Evolutionary conservation across 1,140 invertebrate genomes (phyloP), one percentile per base, ranked within the genome.

Genomic region (Drosophila lacertosa): DNA sequence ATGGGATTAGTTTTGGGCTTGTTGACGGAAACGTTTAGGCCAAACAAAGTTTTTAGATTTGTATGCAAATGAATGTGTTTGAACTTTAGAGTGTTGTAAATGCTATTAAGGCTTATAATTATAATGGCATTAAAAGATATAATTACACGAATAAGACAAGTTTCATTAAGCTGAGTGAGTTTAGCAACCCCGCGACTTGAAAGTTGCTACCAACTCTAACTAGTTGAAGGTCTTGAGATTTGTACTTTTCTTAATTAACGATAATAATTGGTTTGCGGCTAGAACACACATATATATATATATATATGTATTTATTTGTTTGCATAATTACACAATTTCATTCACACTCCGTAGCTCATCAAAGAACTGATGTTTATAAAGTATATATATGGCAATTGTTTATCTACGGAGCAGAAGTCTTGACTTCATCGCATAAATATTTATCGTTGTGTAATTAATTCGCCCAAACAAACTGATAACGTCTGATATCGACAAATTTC

Each of bases 371-470:
- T 42, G 62, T 66, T 48, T 35, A 55, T 4, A 37, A 4, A 40
- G 33, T 64, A 44, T 13, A 32, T 54, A n/a, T n/a, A n/a, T 4
- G 54, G 24, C 54, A 40, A 57, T 79, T 81, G 74, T 81, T 81
- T 77, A 77, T 71, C 22, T 79, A 42, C 13, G 53, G 16, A 68
- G 59, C 42, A 67, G 26, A 50, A 54, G 63, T 79, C 70, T 73
- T 48, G 54, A 68, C 53, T 55, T 45, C 15, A 42, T 22, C 18
- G 32, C 50, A 54, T 65, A 63, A 70, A 51, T 67, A 71, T 68
- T 50, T 62, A 71, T 47, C 39, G 22, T 69, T 57, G 47, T 32
- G 51, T 60, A 65, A 66, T 65, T 69, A 69, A 69, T 70, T 58
- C 42, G 44, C 9, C 35, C 47, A 16, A 13, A 7, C 47, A 39